These are phyloP conservation scores for Verasper variegatus DNA, from an alignment of 2,113 vertebrate genomes.

Conservation along the genomic window DNA sequence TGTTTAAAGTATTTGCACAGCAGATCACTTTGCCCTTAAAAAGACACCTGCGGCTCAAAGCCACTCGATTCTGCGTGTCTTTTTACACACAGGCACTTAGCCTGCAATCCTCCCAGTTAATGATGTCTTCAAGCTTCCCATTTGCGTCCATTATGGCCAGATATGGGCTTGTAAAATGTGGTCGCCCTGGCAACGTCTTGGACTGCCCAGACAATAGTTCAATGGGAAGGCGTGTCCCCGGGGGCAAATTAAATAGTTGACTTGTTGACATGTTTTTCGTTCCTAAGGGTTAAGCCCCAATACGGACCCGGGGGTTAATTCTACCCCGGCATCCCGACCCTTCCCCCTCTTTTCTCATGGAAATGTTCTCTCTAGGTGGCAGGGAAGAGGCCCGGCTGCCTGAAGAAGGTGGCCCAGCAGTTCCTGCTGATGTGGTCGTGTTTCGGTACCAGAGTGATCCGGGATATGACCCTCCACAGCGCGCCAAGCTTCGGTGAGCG, in stretches of 20 bases:
- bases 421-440: slow-evolving; percentile 99
- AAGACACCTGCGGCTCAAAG: slow-evolving; percentile 59
- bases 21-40: slow-evolving; percentile 16
- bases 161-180: slow-evolving; percentile 85
- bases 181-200: slow-evolving; percentile 78
- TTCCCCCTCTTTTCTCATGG: slow-evolving; percentile 81
- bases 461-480: slow-evolving; percentile 99
- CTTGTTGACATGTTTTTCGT: slow-evolving; percentile 88
- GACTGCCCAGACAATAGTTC: slow-evolving; percentile 82
- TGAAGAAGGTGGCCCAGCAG: slow-evolving; percentile 98
- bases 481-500: slow-evolving; percentile 97
- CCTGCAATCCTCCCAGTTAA: slow-evolving; percentile 79
- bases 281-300: slow-evolving; percentile 82
- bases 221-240: slow-evolving; percentile 83
- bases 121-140: slow-evolving; percentile 86
- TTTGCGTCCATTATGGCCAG: slow-evolving; percentile 83
- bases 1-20: slow-evolving; percentile 23
- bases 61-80: slow-evolving; percentile 43
- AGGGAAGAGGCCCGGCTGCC: slow-evolving; percentile 91
- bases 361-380: slow-evolving; percentile 91
- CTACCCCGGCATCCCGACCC: slow-evolving; percentile 64
- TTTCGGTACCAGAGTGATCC: slow-evolving; percentile 98
- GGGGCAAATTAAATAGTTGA: slow-evolving; percentile 88
- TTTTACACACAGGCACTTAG: slow-evolving; percentile 59
- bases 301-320: slow-evolving; percentile 80